Percentiles rank a stretch among this genome's conserved stretches.
phyloP scores from a whole-genome alignment of 2,888 invertebrate species.

The Meteorus colon region DNA sequence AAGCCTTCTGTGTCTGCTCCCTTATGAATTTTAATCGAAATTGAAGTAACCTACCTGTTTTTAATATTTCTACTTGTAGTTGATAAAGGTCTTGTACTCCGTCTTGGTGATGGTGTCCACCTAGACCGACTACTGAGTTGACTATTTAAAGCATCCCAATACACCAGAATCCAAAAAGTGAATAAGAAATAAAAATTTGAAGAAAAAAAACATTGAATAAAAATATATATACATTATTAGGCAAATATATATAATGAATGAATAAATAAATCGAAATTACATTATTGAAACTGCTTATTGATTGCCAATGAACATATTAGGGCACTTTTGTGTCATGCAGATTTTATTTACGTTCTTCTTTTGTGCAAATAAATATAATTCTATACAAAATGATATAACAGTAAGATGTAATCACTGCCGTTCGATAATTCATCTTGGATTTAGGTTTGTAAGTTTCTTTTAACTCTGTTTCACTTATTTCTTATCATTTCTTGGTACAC shows the following conservation, averaged over 20 bases:
- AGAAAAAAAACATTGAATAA: slow-evolving; percentile 2
- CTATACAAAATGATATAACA: slow-evolving; percentile 3
- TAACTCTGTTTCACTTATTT: slow-evolving; percentile 48
- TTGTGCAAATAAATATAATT: not conserved
- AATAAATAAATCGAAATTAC: not conserved
- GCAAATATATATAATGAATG: slow-evolving; percentile 4
- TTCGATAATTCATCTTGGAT: not conserved
- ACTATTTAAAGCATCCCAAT: slow-evolving; percentile 59
- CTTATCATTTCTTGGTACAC: slow-evolving; percentile 37
- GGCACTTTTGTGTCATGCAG: not conserved
- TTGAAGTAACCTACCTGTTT: slow-evolving; percentile 15
- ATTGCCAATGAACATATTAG: slow-evolving; percentile 30
- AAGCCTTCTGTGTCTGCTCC: too few relatives aligned
- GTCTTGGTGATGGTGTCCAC: slow-evolving; percentile 58
- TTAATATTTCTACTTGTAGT: slow-evolving; percentile 41
- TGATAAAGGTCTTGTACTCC: slow-evolving; percentile 56
- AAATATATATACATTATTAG: not conserved
- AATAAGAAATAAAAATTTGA: slow-evolving; percentile 32
- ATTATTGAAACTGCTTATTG: slow-evolving; percentile 17
- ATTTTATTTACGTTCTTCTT: not conserved
- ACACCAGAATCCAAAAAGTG: slow-evolving; percentile 51
- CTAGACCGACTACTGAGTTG: slow-evolving; percentile 61
- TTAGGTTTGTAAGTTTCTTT: not conserved
- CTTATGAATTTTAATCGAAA: not conserved
- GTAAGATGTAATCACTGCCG: slow-evolving; percentile 1